Evolutionary conservation across 1,140 invertebrate species (phyloP).

Genomic region (Phymorhynchus buccinoides): DNA sequence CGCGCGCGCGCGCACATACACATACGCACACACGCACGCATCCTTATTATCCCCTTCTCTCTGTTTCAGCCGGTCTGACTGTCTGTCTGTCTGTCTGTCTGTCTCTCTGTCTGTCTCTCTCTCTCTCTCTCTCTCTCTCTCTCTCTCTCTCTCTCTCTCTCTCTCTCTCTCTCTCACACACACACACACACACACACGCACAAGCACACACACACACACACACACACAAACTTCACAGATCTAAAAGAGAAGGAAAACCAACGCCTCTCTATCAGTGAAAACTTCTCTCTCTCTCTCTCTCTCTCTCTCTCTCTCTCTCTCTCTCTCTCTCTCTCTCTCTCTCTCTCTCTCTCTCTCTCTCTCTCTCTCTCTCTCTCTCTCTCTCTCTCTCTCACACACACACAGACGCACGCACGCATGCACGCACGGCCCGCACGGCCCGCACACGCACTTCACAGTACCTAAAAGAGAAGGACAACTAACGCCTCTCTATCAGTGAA

Average conservation of each 20-base stretch:
- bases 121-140: too few species aligned
- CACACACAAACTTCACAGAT: neutral
- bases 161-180: too few species aligned
- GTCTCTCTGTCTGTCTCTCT: too few species aligned
- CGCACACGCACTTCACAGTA: neutral
- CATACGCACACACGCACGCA: neutral
- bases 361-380: neutral
- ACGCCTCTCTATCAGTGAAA: neutral
- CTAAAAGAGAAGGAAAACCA: neutral
- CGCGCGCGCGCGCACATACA: neutral
- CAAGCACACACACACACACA: too few species aligned
- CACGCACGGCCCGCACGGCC: too few species aligned
- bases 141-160: too few species aligned
- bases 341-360: conserved; percentile 8
- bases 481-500: neutral
- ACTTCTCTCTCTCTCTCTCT: too few species aligned
- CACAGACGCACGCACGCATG: neutral
- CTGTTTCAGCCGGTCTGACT: too few species aligned
- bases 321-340: neutral
- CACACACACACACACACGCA: neutral
- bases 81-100: too few species aligned
- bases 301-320: too few species aligned
- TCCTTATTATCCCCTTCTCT: too few species aligned
- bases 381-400: conserved; percentile 24
- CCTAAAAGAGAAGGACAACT: neutral